Evolutionary conservation across 2,888 invertebrate species (phyloP).

Genomic region (Dorcus hopei): DNA sequence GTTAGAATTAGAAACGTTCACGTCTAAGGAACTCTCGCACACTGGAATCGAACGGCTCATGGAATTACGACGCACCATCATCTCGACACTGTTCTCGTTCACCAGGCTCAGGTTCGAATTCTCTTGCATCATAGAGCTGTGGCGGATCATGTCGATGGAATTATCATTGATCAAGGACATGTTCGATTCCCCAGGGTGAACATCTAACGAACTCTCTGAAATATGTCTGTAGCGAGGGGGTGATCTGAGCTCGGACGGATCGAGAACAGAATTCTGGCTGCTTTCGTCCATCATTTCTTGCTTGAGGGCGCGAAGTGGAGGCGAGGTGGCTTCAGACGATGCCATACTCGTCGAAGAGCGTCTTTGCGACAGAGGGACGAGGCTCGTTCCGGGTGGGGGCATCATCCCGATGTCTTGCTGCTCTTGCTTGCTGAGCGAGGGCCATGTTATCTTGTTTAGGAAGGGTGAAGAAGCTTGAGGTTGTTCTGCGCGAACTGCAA

Average conservation of each 20-base stretch:
- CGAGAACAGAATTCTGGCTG: conserved; percentile 62
- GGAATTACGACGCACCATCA: conserved; percentile 36
- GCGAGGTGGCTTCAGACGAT: conserved; percentile 56
- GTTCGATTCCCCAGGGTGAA: conserved; percentile 47
- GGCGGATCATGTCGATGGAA: conserved; percentile 52
- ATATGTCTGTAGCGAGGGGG: conserved; percentile 42
- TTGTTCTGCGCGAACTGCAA: conserved; percentile 45
- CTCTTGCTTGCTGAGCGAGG: conserved; percentile 51
- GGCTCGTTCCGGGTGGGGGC: conserved; percentile 64
- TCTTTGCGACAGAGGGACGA: conserved; percentile 61
- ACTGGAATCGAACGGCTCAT: conserved; percentile 25
- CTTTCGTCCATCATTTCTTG: conserved; percentile 70
- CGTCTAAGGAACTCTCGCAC: conserved; percentile 50
- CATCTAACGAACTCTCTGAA: conserved; percentile 50
- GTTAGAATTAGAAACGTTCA: conserved; percentile 46
- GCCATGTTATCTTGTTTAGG: conserved; percentile 40
- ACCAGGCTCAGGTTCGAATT: conserved; percentile 42
- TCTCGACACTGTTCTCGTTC: conserved; percentile 41
- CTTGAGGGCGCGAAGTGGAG: conserved; percentile 57
- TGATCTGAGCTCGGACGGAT: conserved; percentile 39
- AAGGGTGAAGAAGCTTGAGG: conserved; percentile 25
- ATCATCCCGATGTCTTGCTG: conserved; percentile 60
- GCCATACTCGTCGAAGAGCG: conserved; percentile 58
- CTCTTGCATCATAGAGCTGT: conserved; percentile 37
- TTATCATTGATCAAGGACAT: conserved; percentile 51